These are phyloP conservation scores for Borostomias antarcticus DNA, from an alignment of 2,797 vertebrate genomes.

Conservation along the genomic window DNA sequence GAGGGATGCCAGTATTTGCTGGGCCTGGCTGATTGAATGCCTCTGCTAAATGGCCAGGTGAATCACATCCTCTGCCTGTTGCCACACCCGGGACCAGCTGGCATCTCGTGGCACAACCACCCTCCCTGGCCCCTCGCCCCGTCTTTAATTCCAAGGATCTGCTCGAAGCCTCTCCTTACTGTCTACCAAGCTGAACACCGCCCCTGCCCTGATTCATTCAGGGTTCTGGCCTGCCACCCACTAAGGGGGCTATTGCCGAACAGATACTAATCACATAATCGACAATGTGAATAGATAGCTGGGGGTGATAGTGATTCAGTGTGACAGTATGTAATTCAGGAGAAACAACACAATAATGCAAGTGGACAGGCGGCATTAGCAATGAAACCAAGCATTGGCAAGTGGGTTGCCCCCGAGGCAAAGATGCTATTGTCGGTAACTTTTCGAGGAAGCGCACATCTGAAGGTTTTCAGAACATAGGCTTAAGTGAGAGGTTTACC, in stretches of 20 bases:
- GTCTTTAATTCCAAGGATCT: constrained; percentile 28
- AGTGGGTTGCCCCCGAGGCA: background rate
- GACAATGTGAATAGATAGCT: constrained; percentile 26
- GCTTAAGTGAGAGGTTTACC: background rate
- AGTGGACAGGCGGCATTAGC: constrained; percentile 47
- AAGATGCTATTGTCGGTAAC: no score
- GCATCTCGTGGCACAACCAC: constrained; percentile 31
- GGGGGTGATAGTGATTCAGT: constrained; percentile 43
- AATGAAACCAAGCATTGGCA: constrained; percentile 17
- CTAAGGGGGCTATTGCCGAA: constrained; percentile 26
- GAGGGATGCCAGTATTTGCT: background rate
- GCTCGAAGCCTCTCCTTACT: constrained; percentile 26
- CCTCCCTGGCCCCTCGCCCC: constrained; percentile 50
- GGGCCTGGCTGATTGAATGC: constrained; percentile 36
- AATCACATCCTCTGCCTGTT: constrained; percentile 31
- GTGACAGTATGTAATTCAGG: constrained; percentile 51
- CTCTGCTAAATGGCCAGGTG: constrained; percentile 54
- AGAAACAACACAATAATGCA: constrained; percentile 50
- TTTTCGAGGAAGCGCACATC: background rate
- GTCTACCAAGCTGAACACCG: constrained; percentile 37
- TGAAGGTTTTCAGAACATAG: background rate
- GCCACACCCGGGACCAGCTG: constrained; percentile 53
- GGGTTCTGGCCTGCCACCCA: constrained; percentile 45
- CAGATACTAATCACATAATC: constrained; percentile 58
- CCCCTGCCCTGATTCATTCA: constrained; percentile 32